Evolutionary conservation across 2,888 invertebrate species (phyloP), one percentile per base, ranked within the genome.

Genomic region (Heliconius aoede): DNA sequence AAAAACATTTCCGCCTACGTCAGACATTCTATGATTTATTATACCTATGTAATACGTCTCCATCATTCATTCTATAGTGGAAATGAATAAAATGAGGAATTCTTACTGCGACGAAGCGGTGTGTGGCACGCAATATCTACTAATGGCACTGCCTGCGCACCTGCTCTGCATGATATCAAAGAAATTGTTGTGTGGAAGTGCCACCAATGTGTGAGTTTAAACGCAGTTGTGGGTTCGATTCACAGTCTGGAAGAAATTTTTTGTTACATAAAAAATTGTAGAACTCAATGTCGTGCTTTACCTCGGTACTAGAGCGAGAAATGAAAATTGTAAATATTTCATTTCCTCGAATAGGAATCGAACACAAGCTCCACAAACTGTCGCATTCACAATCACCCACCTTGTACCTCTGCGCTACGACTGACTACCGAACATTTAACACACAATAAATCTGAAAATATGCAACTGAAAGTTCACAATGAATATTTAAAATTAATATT

Each of bases 141-240:
- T 76, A 76, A 73, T 73, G 73, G 69, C 68, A 73, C 73, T 73
- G 68, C 76, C 55, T n/a, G 73, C 73, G 55, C 73, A 73, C 76
- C 73, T 76, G 76, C 36, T 68, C 60, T 67, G 51, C 73, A 73
- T 68, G 75, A 72, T 55, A 58, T 76, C 51, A 32, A 62, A 61
- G 67, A 76, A 73, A 61, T 61, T 8, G 8, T 32, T 9, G 32
- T 32, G 8, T 32, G 8, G 32, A 32, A 32, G 32, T 32, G 32
- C 8, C 9, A 32, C 32, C 32, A 32, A 32, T 32, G 32, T 32
- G 32, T 32, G 32, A 32, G 8, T 32, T 32, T 32, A 32, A 32
- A 0, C 1, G 32, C 1, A 9, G 36, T 40, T 40, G 36, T 13
- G 36, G 3, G 36, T 40, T 40, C 36, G 13, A 40, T 40, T 40